phyloP scores from a whole-genome alignment of 2,113 vertebrate species.

The Heloderma charlesbogerti region DNA sequence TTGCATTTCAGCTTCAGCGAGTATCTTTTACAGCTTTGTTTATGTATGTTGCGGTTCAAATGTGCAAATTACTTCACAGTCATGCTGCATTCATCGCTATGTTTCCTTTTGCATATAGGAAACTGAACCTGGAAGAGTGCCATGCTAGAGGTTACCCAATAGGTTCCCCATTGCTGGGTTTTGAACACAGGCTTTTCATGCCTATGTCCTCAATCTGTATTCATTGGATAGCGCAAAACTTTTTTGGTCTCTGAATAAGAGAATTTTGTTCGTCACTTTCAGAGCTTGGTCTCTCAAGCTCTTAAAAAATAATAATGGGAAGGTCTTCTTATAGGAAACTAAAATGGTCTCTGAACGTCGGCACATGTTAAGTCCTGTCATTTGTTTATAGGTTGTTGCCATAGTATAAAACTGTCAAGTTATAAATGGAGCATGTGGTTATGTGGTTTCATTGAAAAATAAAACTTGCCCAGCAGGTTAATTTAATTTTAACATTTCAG shows the following conservation, averaged over 20 bases:
- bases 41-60: not conserved
- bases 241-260: not conserved
- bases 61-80: not conserved
- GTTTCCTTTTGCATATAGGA: not conserved
- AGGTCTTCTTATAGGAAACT: not conserved
- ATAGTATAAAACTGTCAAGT: not conserved
- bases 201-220: not conserved
- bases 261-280: too few relatives aligned
- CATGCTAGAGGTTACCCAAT: not conserved
- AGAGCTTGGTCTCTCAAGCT: not conserved
- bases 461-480: too few relatives aligned
- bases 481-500: not conserved
- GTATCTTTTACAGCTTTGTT: too few relatives aligned
- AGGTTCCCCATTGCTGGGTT: not conserved
- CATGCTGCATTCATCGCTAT: not conserved
- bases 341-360: not conserved
- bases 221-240: not conserved
- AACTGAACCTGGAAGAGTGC: not conserved
- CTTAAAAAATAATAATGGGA: not conserved
- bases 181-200: not conserved
- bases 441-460: not conserved
- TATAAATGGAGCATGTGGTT: not conserved
- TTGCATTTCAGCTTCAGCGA: not conserved
- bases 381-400: not conserved
- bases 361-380: not conserved